A percentile compares a stretch with the other conserved stretches of the same genome.
Evolutionary conservation across 2,797 vertebrate species (phyloP).

Genomic region (Sebastes jordani): DNA sequence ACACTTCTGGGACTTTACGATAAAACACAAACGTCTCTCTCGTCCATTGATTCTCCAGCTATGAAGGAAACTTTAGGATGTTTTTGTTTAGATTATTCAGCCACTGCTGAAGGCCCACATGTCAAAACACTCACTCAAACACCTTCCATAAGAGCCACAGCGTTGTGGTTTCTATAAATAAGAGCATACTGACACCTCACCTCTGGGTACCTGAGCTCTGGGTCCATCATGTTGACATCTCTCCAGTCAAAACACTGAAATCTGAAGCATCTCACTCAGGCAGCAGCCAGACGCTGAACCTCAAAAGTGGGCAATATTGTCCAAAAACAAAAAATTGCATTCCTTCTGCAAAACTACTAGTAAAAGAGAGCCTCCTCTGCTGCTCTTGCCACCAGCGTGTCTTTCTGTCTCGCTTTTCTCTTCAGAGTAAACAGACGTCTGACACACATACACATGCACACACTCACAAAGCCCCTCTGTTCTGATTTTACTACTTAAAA

Average conservation of each 20-base stretch:
- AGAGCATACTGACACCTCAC: constrained; percentile 48
- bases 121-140: constrained; percentile 1
- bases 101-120: background rate
- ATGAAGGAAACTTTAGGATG: background rate
- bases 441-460: constrained; percentile 27
- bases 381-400: constrained; percentile 22
- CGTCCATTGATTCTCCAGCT: background rate
- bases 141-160: background rate
- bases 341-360: background rate
- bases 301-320: background rate
- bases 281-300: background rate
- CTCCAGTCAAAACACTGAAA: constrained; percentile 5
- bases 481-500: constrained; percentile 59
- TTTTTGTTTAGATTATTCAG: background rate
- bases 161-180: constrained; percentile 18
- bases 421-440: constrained; percentile 61
- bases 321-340: constrained; percentile 2
- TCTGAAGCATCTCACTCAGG: background rate
- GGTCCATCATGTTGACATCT: constrained; percentile 56
- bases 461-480: constrained; percentile 41
- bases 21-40: constrained; percentile 11
- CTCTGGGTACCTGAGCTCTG: constrained; percentile 69
- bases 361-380: background rate
- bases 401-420: constrained; percentile 43
- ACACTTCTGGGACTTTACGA: constrained; percentile 23